These are phyloP conservation scores for Penaeus monodon DNA, from an alignment of 2,888 invertebrate species.

Conservation along the genomic window DNA sequence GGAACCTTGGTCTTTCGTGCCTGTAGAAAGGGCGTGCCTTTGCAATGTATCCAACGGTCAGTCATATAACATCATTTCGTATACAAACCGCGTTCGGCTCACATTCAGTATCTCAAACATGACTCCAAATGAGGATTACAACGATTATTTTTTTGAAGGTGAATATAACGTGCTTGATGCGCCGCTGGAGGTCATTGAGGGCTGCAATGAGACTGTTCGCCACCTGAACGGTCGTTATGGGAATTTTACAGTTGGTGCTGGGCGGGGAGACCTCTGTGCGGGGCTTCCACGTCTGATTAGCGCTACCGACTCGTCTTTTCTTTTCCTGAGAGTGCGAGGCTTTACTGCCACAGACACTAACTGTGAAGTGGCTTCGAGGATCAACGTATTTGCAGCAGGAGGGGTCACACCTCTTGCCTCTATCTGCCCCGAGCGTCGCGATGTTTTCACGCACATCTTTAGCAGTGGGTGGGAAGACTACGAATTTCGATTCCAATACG, in stretches of 20 bases:
- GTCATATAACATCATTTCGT: constrained; percentile 76
- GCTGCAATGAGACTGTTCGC: constrained; percentile 43
- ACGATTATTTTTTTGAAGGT: constrained; percentile 82
- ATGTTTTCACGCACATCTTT: constrained; percentile 55
- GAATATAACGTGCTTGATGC: constrained; percentile 69
- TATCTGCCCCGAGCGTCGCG: constrained; percentile 61
- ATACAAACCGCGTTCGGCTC: constrained; percentile 80
- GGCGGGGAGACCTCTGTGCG: constrained; percentile 59
- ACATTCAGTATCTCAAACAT: constrained; percentile 82
- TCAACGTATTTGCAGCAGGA: constrained; percentile 62
- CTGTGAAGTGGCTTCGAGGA: constrained; percentile 61
- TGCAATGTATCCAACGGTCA: constrained; percentile 55
- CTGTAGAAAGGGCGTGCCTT: constrained; percentile 53
- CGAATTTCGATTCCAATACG: constrained; percentile 45
- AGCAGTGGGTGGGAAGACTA: constrained; percentile 60
- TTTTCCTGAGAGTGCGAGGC: constrained; percentile 60
- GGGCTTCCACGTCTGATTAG: constrained; percentile 54
- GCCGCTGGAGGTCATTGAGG: constrained; percentile 18
- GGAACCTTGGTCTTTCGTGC: constrained; percentile 54
- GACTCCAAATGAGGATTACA: constrained; percentile 85
- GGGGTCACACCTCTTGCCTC: constrained; percentile 56
- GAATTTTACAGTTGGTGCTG: constrained; percentile 60
- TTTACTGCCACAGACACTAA: constrained; percentile 54
- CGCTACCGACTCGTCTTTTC: constrained; percentile 55
- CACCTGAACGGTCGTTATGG: constrained; percentile 47